Base-by-base conservation (phyloP, 37 sponge, comb jelly and placozoan species). In the Eunapius fragilis region DNA sequence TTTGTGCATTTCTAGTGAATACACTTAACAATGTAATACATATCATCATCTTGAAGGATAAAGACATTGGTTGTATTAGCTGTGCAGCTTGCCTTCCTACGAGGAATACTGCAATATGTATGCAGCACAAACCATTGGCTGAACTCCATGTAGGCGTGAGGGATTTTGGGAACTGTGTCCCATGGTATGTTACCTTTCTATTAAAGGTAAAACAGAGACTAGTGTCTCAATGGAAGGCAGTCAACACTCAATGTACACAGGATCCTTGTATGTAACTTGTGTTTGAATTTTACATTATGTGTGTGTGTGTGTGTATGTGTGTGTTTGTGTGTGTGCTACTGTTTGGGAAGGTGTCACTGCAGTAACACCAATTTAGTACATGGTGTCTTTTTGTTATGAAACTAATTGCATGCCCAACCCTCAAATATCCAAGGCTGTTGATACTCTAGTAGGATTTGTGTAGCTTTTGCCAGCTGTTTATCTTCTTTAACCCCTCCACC, bases 151-250 rank as follows among this genome's bases (percentile, higher is more conserved):
- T 87, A 87, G 28, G 82, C 10, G 2, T 2, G 71, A 11, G 2
- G 17, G 36, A 4, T 69, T 34, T 27, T 34, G 12, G 71, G 14
- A 72, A 33, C 45, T 26, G 34, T 13, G 19, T 31, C 24, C 81
- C 25, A 48, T 24, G 32, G 32, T 3, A 69, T 10, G 19, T 28
- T 11, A 2, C 14, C 14, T 30, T 37, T 41, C 75, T 25, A 37
- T 37, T 37, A 76, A 23, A 86, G 78, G 85, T 88, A 0, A 88
- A 87, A 75, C 68, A 67, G 30, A 74, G 71, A 22, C 81, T 87
- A 5, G 22, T 25, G 14, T 37, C 28, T 37, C 45, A 37, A 38
- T 91, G 88, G 92, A 24, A 31, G 14, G 31, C 72, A 27, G 49
- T 81, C 33, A 74, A 50, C 38, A 33, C 48, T 19, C 58, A 58